Base-by-base conservation (phyloP, 2,888 invertebrate species). In the Ommatoiulus sabulosus region DNA sequence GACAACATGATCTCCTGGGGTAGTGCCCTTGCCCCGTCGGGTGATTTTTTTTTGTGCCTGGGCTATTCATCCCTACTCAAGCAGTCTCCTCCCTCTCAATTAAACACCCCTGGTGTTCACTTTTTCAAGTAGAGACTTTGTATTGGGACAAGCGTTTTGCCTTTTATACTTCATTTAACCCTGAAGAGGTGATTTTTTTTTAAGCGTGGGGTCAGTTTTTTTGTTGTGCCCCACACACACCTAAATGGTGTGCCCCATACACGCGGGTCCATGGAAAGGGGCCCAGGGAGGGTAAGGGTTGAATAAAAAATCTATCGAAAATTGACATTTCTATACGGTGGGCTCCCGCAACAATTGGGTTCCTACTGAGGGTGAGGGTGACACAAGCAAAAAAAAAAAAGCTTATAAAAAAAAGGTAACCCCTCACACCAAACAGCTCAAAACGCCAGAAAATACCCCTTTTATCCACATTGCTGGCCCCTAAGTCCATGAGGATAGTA, bases 111-210 rank as follows among this genome's bases (percentile, higher is more conserved):
- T 80, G 80, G 35, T 24, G 80, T 80, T 80, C 80, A 35, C 80
- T 80, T 80, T 80, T 80, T 80, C 80, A 80, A 12, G 80, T 35
- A 63, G 24, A n/a, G 15, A n/a, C 3, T 80, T 80, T 80, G 80
- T 80, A 80, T 80, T 35, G 80, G 80, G 80, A 80, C 80, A 80
- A 80, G 80, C 80, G 12, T 80, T 80, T 80, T 80, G 80, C 80
- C 80, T 80, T 80, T 80, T 80, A 80, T 80, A 80, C 80, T 80
- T 80, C 80, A 80, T 80, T 80, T 80, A 80, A 12, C 80, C 80
- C 80, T 80, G 80, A 80, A 80, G 80, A 80, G 80, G 80, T 52
- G 52, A 80, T 80, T 80, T 80, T 80, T n/a, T 80, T 80, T 80
- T 24, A 35, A 35, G 35, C 35, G 80, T 80, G 80, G 80, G 80